Percentiles rank a stretch among this genome's conserved stretches.
These are phyloP conservation scores for Chymomyza amoena DNA, from an alignment of 2,888 invertebrate genomes.

Conservation along the genomic window DNA sequence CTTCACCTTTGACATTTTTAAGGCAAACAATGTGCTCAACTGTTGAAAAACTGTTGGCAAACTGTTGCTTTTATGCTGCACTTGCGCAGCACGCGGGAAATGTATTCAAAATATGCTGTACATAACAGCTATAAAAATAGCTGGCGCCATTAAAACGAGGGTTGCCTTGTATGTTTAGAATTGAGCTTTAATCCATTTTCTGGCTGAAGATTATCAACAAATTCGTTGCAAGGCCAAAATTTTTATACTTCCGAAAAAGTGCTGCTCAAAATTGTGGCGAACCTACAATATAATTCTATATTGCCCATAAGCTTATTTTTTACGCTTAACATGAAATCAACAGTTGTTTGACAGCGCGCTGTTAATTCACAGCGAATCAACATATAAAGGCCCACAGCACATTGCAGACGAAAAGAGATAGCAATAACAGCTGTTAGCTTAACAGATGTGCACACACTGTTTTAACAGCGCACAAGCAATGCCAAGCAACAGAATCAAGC, in stretches of 20 bases:
- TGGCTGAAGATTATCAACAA: no score
- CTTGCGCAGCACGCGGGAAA: neutral
- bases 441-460: neutral
- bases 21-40: neutral
- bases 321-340: neutral
- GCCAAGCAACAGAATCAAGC: slow-evolving; percentile 2
- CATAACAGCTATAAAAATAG: neutral
- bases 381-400: no score
- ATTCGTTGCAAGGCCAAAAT: no score
- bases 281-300: no score
- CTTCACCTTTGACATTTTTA: slow-evolving; percentile 28
- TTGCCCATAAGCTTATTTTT: no score
- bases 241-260: no score
- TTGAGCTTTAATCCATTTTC: no score
- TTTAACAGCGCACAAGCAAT: neutral
- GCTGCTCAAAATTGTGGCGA: no score
- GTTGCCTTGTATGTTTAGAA: no score
- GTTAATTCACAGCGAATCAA: neutral
- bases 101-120: neutral
- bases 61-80: no score
- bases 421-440: neutral
- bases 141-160: no score
- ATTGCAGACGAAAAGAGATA: neutral
- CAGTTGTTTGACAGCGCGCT: neutral
- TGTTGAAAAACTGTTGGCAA: neutral